These are phyloP conservation scores for Nymphalis io DNA, from an alignment of 1,140 invertebrate species.

Conservation along the genomic window DNA sequence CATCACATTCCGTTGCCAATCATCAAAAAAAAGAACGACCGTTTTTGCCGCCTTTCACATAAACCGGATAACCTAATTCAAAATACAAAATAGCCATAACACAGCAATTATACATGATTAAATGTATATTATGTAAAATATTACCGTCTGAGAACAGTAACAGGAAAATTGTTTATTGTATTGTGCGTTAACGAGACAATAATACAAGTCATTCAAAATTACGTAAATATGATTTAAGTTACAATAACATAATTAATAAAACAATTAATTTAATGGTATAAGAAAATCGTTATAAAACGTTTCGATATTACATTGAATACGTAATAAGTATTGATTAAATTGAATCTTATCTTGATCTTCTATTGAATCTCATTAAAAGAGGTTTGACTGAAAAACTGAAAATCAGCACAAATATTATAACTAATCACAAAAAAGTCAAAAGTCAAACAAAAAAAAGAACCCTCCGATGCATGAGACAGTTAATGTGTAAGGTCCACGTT, in stretches of 20 bases:
- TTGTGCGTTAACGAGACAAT: slow-evolving; percentile 5
- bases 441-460: too few relatives aligned
- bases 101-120: too few relatives aligned
- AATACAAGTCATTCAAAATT: not conserved
- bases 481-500: slow-evolving; percentile 16
- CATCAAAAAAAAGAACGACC: slow-evolving; percentile 41
- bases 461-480: not conserved
- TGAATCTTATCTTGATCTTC: too few relatives aligned
- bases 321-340: too few relatives aligned
- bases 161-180: not conserved
- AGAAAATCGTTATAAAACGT: too few relatives aligned
- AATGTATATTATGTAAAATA: too few relatives aligned
- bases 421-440: too few relatives aligned
- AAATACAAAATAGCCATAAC: not conserved
- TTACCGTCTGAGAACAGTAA: not conserved
- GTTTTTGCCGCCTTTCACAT: slow-evolving; percentile 38
- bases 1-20: slow-evolving; percentile 48
- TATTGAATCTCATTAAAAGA: too few relatives aligned
- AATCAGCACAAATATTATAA: too few relatives aligned
- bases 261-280: too few relatives aligned
- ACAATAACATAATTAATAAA: not conserved
- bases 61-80: slow-evolving; percentile 18
- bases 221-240: not conserved
- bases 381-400: too few relatives aligned
- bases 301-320: too few relatives aligned